Conservation (phyloP, 1,140 invertebrate genomes). For the Pachyrhynchus sulphureomaculatus region DNA sequence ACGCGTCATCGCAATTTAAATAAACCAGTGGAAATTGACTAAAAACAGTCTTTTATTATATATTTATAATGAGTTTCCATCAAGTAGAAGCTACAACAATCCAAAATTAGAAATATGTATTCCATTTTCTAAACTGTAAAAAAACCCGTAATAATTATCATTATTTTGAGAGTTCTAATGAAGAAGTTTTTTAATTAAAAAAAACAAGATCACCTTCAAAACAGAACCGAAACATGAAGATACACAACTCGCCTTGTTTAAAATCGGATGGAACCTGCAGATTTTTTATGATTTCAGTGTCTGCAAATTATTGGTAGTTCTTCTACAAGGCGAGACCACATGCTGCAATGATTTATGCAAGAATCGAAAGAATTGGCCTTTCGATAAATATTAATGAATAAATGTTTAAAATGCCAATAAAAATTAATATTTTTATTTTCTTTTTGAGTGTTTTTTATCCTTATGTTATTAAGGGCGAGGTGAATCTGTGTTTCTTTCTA, state of each 20-base stretch:
- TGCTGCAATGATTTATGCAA: slow-evolving; percentile 27
- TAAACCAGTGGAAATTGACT: no score
- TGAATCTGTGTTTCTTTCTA: not conserved
- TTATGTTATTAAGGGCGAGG: not conserved
- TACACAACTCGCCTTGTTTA: slow-evolving; percentile 27
- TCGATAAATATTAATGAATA: slow-evolving; percentile 32
- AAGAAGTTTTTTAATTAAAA: no score
- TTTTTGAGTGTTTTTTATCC: slow-evolving; percentile 10
- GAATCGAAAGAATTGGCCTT: slow-evolving; percentile 17
- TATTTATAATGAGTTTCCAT: no score
- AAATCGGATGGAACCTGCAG: slow-evolving; percentile 21
- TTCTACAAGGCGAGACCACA: slow-evolving; percentile 26
- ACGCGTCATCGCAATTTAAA: no score
- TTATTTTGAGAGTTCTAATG: no score
- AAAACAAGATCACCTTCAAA: slow-evolving; percentile 24
- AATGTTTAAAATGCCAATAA: slow-evolving; percentile 24
- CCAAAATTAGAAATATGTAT: no score
- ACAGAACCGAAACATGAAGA: slow-evolving; percentile 26
- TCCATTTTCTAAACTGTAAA: no score
- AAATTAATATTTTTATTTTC: slow-evolving; percentile 30
- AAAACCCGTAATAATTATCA: no score
- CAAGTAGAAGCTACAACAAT: no score
- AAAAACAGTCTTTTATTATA: no score
- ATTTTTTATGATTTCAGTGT: slow-evolving; percentile 29
- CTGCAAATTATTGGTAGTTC: slow-evolving; percentile 29